Base-by-base conservation (phyloP, 2,888 invertebrate genomes). In the Hemaris fuciformis region DNA sequence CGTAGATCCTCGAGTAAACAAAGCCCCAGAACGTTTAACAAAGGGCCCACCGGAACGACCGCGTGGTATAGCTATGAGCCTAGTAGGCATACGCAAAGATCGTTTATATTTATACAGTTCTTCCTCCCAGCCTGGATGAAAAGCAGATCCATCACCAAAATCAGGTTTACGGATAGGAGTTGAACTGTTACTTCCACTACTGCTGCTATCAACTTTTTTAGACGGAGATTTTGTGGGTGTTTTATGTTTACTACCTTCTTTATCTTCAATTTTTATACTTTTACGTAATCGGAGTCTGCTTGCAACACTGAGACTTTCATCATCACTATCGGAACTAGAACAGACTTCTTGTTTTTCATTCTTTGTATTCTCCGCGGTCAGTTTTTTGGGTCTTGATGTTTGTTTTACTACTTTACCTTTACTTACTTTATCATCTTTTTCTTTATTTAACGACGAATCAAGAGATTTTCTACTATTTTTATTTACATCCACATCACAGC, bases 71-170 rank as follows among this genome's bases (percentile, higher is more conserved):
- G 96, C 96, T 70, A 97, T 97, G 59, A 97, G 91, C 71, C 96
- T 94, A 38, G 95, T 93, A 1, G 97, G 97, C 94, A 97, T 96
- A 72, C 97, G 94, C 18, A 97, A 86, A 0, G 97, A 96, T 71
- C 96, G 94, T 81, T 97, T 97, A 77, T 96, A 97, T 72, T 94
- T 95, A 76, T 96, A 97, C 18, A 97, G 94, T 76, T 97, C 97
- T 78, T 97, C 96, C 85, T 96, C 96, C 96, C 96, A 97, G 0
- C 96, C 96, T 0, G 96, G 96, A 70, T 94, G 93, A 75, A 96
- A 96, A 76, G 95, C 95, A 45, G 95, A 95, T 34, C 95, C 95
- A 79, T 95, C 95, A 3, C 95, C 96, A 77, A 95, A 95, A 34
- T 93, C 88, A n/a, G 95, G 93, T 80, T 95, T 95, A 31, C 85